Base-by-base conservation (phyloP, 2,797 vertebrate genomes). In the Danio aesculapii region DNA sequence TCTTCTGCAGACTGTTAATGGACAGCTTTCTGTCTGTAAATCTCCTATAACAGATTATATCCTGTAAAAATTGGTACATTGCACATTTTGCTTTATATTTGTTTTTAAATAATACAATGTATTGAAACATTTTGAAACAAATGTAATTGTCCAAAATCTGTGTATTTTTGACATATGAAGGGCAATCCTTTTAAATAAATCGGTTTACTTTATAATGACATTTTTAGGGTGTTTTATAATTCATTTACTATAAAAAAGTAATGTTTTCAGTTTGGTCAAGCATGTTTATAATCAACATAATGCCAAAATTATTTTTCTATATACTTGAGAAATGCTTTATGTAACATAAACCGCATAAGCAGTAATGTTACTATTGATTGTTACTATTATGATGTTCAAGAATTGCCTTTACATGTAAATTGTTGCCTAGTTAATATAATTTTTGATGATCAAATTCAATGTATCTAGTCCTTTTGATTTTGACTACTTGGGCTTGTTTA, bases 361-460 rank as follows among this genome's bases (percentile, higher is more conserved):
- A 9, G 52, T 41, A 49, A 9, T n/a, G 6, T 73, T 13, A 8
- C 19, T 44, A 14, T 64, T 46, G 44, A 46, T 61, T 52, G 2
- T 76, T 63, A 11, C 61, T 21, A 4, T 53, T 61, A 39, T 19
- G 17, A 53, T 19, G 14, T 63, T 64, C 47, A 39, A 46, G 44
- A 55, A 64, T 72, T 63, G 14, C 41, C 49, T 63, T 46, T 14
- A 64, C 10, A 17, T 55, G 14, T 39, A 17, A 0, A 13, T 62
- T 19, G 52, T 61, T 43, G 5, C 11, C 6, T 39, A 39, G 57
- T 39, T 50, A 6, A 21, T 53, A 7, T 5, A 1, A 1, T 46
- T 10, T 47, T 58, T 78, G 8, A 78, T 69, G 16, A 50, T 57
- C 41, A n/a, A n/a, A n/a, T n/a, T n/a, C n/a, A 19, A 78, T 49